phyloP scores from a whole-genome alignment of 2,888 invertebrate species.

The Pseudolycoriella hygida region DNA sequence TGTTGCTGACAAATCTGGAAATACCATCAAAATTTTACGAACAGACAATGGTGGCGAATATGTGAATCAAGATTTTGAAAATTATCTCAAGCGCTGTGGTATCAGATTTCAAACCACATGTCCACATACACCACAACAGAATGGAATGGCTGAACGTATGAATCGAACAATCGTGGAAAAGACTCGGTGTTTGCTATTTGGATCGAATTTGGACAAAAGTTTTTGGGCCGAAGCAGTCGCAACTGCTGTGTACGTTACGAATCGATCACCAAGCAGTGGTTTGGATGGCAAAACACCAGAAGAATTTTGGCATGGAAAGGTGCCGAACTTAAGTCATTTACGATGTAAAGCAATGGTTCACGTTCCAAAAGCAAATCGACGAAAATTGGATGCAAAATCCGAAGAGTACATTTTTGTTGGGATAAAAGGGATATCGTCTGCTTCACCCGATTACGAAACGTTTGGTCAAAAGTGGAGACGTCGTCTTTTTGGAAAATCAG shows the following conservation, averaged over 20 bases:
- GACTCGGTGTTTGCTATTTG: not conserved
- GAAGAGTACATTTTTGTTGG: slow-evolving; percentile 19
- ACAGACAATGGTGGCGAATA: slow-evolving; percentile 15
- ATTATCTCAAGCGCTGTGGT: slow-evolving; percentile 12
- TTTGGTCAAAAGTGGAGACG: slow-evolving; percentile 6
- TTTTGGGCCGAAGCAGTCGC: not conserved
- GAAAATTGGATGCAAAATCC: slow-evolving; percentile 18
- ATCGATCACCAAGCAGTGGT: not conserved
- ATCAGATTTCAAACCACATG: slow-evolving; percentile 17
- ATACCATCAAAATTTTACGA: not conserved
- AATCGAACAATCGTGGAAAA: not conserved
- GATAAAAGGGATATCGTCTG: slow-evolving; percentile 14
- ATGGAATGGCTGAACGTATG: not conserved
- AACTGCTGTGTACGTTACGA: not conserved
- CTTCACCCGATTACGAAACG: slow-evolving; percentile 7
- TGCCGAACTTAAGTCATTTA: not conserved
- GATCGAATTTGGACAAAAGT: not conserved
- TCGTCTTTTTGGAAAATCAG: slow-evolving; percentile 1
- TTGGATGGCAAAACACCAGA: slow-evolving; percentile 3
- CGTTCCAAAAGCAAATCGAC: slow-evolving; percentile 17
- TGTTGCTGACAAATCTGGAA: not conserved
- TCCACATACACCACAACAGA: slow-evolving; percentile 6
- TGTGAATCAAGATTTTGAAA: slow-evolving; percentile 10
- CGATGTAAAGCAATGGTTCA: slow-evolving; percentile 18
- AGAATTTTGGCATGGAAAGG: not conserved